Evolutionary conservation across 1,140 invertebrate species (phyloP), one percentile per base, ranked within the genome.

Genomic region (Drosophila sp.): DNA sequence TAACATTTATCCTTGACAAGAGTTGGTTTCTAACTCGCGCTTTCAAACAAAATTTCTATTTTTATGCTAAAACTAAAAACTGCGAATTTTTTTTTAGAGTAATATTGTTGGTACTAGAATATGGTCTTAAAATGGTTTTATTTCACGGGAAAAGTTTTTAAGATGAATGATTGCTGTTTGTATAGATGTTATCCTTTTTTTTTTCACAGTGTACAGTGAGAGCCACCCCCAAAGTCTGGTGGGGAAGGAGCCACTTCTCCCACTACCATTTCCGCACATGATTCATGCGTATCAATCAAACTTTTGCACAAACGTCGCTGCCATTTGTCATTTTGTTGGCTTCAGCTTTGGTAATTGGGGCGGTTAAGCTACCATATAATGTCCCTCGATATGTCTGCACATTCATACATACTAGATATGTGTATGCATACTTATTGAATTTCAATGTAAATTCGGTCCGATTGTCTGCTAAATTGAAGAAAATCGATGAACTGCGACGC

Each of bases 261-360:
- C 8, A 32, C 45, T 1, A 40, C 29, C 36, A 77, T 54, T 80
- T 73, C 73, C 78, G 78, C 27, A 34, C 71, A 80, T 84, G 80
- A 84, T 84, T 84, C 80, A 86, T 84, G 76, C 65, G 76, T 77
- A 80, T 84, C 80, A 84, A 84, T 84, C 80, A 80, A 84, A 71
- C 80, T 71, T 84, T 61, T 27, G 71, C 76, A 53, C 43, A 61
- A 51, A 59, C 25, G 62, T 13, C 54, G 27, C 56, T 50, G 13
- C 40, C 59, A 58, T 67, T 73, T 73, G 71, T 69, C 64, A 73
- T 73, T 73, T 73, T 32, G 34, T 51, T 72, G 70, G 70, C 70
- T 72, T 72, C 54, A 50, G 50, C 64, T 69, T 53, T 62, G 57
- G 71, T 73, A 73, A 73, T 73, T 73, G 71, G 71, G 71, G 71